Evolutionary conservation across 2,113 vertebrate genomes (phyloP).

Genomic region (Chaetodon auriga): DNA sequence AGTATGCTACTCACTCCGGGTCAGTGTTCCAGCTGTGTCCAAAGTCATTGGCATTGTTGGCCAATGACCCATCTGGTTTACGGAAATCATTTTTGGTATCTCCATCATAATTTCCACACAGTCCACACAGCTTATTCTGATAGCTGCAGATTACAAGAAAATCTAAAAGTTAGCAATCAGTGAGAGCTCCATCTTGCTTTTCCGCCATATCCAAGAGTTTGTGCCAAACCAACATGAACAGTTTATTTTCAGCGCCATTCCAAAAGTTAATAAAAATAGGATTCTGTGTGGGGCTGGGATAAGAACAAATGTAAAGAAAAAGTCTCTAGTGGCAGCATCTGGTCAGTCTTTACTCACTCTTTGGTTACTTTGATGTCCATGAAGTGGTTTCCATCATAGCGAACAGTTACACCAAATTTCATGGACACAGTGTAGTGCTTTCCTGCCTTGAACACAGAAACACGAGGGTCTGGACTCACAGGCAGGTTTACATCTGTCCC

Average conservation of each 20-base stretch:
- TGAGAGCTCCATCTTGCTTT: neutral
- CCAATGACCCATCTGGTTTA: slow-evolving; percentile 78
- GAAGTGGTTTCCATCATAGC: slow-evolving; percentile 85
- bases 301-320: neutral
- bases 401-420: slow-evolving; percentile 82
- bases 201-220: neutral
- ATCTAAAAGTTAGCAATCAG: neutral
- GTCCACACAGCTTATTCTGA: slow-evolving; percentile 78
- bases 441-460: slow-evolving; percentile 76
- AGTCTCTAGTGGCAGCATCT: neutral
- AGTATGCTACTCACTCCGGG: slow-evolving; percentile 73
- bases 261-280: neutral
- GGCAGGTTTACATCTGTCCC: slow-evolving; percentile 74
- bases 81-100: slow-evolving; percentile 82
- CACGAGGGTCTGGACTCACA: slow-evolving; percentile 32
- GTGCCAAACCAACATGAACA: no score
- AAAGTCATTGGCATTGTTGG: slow-evolving; percentile 75
- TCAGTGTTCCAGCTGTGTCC: slow-evolving; percentile 86
- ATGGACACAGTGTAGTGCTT: slow-evolving; percentile 73
- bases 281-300: neutral
- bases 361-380: slow-evolving; percentile 84
- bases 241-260: neutral
- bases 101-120: slow-evolving; percentile 85
- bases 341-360: slow-evolving; percentile 77
- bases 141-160: slow-evolving; percentile 70